Conservation (phyloP, 2,113 vertebrate species). For the Irena cyanogastra region DNA sequence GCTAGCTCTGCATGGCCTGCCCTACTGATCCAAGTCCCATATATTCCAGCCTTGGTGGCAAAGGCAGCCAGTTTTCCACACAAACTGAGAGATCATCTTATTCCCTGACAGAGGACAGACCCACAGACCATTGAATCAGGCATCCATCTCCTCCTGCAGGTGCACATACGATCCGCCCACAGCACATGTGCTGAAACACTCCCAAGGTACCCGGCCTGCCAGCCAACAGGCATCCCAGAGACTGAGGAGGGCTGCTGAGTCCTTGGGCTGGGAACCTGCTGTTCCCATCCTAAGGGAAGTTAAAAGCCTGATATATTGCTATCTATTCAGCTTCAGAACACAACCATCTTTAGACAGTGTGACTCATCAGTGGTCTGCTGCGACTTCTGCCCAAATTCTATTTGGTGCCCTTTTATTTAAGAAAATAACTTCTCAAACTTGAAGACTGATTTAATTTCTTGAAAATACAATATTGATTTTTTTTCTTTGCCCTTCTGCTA, state of each 20-base stretch:
- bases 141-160: neutral
- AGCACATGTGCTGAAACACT: accelerated
- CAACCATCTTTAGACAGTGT: neutral
- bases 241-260: neutral
- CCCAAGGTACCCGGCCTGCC: neutral
- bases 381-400: neutral
- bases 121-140: accelerated
- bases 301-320: neutral
- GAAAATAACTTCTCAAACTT: neutral
- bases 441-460: neutral
- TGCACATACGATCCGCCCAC: accelerated
- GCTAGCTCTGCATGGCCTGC: neutral
- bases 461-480: neutral
- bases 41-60: neutral
- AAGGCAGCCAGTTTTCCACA: neutral
- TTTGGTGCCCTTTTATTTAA: neutral
- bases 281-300: neutral
- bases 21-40: neutral
- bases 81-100: neutral
- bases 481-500: neutral
- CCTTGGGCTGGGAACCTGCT: accelerated
- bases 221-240: neutral
- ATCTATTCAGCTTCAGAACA: neutral
- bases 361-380: neutral
- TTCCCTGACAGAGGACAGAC: neutral